Percentiles rank a stretch among this genome's conserved stretches.
These are phyloP conservation scores for Grammomys surdaster DNA, from an alignment of 2,113 vertebrate species.

Conservation along the genomic window DNA sequence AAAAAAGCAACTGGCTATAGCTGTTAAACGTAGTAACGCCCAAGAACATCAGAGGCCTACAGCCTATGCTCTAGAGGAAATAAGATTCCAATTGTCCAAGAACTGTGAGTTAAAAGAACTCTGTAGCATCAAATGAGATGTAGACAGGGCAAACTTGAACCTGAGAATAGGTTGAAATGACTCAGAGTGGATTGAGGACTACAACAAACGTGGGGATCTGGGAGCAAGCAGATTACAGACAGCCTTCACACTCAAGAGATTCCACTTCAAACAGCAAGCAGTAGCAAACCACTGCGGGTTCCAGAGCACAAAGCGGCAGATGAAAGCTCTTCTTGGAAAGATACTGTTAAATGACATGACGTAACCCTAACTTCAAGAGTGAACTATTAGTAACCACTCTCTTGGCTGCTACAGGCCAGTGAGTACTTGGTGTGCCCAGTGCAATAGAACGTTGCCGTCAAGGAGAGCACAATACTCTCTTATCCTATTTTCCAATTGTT, in stretches of 20 bases:
- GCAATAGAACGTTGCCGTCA: neutral
- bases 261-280: neutral
- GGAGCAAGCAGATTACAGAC: neutral
- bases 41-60: neutral
- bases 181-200: neutral
- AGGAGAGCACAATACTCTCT: neutral
- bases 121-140: neutral
- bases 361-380: conserved; percentile 5
- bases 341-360: neutral
- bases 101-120: neutral
- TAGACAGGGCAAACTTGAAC: neutral
- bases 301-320: neutral
- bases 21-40: neutral
- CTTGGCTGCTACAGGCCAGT: neutral
- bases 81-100: neutral
- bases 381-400: neutral
- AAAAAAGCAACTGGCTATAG: neutral
- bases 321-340: conserved; percentile 6
- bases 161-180: neutral
- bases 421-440: neutral
- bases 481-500: neutral
- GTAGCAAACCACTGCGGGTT: neutral
- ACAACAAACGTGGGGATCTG: neutral
- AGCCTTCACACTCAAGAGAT: neutral
- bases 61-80: neutral